phyloP scores from a whole-genome alignment of 1,140 invertebrate genomes.

The Ceratitis capitata region DNA sequence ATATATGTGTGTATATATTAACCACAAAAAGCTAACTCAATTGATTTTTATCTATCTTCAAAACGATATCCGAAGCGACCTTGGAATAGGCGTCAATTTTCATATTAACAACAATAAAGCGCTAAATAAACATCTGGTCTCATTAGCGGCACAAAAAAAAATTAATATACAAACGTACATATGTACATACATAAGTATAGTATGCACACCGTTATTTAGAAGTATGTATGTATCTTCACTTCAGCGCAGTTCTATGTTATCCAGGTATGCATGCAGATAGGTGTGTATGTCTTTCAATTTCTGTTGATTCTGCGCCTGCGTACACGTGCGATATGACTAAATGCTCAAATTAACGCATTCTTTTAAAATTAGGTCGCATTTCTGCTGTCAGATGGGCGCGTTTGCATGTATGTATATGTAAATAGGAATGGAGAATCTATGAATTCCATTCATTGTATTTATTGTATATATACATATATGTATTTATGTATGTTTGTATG shows the following conservation, averaged over 20 bases:
- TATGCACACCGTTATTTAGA: too few species aligned
- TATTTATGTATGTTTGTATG: too few species aligned
- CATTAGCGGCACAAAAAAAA: too few species aligned
- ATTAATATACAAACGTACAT: too few species aligned
- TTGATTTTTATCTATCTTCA: constrained; percentile 10
- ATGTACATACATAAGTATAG: too few species aligned
- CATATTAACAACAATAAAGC: not conserved
- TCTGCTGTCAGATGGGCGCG: not conserved
- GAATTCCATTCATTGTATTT: not conserved
- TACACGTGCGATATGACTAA: not conserved
- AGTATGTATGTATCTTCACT: not conserved
- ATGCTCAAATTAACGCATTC: constrained; percentile 13
- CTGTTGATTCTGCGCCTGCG: not conserved
- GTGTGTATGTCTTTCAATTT: not conserved
- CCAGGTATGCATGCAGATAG: too few species aligned
- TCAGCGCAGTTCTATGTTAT: not conserved
- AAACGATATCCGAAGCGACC: not conserved
- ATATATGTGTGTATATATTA: not conserved
- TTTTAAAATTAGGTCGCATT: not conserved
- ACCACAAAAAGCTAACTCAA: not conserved
- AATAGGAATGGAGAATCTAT: not conserved
- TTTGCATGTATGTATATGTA: not conserved
- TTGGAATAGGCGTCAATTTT: not conserved
- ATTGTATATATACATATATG: not conserved
- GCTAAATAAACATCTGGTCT: not conserved